Percentiles rank a stretch among this genome's conserved stretches.
phyloP scores from a whole-genome alignment of 2,888 invertebrate genomes.

The Biston stratarius region DNA sequence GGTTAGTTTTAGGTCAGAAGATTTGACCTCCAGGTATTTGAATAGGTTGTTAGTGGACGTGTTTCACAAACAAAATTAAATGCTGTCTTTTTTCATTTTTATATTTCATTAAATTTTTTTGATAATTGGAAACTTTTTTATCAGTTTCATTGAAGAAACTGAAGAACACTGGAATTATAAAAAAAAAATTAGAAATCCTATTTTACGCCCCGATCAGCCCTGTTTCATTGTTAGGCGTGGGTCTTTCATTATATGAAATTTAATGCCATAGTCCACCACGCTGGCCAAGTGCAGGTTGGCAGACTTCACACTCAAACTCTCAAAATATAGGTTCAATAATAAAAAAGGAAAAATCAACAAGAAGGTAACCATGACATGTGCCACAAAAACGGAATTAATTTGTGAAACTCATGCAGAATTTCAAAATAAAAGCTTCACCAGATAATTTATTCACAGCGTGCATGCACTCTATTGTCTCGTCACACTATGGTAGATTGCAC shows the following conservation, averaged over 20 bases:
- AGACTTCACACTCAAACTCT: background rate
- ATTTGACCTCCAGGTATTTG: conserved; percentile 39
- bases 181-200: too few species aligned
- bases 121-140: background rate
- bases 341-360: background rate
- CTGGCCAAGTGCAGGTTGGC: too few species aligned
- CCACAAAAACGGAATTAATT: background rate
- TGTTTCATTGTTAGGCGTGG: too few species aligned
- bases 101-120: background rate
- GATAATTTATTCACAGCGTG: conserved; percentile 31
- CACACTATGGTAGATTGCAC: conserved; percentile 25
- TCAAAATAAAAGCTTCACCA: conserved; percentile 17
- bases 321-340: background rate
- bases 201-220: too few species aligned
- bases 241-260: too few species aligned
- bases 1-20: conserved; percentile 37
- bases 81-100: background rate
- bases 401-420: background rate
- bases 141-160: too few species aligned
- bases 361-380: background rate
- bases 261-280: too few species aligned
- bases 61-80: conserved; percentile 18
- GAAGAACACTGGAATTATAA: too few species aligned
- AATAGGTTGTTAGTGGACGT: conserved; percentile 33
- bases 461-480: background rate